Percentiles rank a stretch among this genome's conserved stretches.
Conservation (phyloP, 2,113 vertebrate species). For the Sceloporus undulatus region DNA sequence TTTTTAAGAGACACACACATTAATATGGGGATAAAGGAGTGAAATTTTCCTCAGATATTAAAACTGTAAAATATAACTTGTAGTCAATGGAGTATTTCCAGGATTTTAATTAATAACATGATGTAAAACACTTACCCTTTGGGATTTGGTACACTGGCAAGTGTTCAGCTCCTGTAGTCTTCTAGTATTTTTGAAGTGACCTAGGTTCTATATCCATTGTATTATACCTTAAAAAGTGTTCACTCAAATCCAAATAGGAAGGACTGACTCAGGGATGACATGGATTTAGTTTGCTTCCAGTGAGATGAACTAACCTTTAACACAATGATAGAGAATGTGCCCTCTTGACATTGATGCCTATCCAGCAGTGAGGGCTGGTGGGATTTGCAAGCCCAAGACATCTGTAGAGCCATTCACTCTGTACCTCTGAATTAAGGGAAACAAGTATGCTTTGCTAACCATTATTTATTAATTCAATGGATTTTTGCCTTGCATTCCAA, state of each 20-base stretch:
- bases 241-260: not conserved
- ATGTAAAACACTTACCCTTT: not conserved
- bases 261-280: not conserved
- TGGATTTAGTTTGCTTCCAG: not conserved
- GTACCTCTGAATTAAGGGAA: not conserved
- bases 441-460: not conserved
- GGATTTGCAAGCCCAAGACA: too few relatives aligned
- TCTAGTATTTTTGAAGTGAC: not conserved
- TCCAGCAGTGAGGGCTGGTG: too few relatives aligned
- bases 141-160: not conserved
- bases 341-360: too few relatives aligned
- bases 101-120: not conserved
- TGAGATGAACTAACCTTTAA: not conserved
- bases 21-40: not conserved
- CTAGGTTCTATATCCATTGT: not conserved
- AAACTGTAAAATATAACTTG: not conserved
- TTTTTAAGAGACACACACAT: not conserved
- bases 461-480: not conserved
- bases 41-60: not conserved
- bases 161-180: not conserved
- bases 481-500: not conserved
- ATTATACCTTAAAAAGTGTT: not conserved
- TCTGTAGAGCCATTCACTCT: too few relatives aligned
- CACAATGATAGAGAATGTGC: too few relatives aligned
- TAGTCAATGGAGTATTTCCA: not conserved